Evolutionary conservation across 2,888 invertebrate genomes (phyloP).

Genomic region (Melanostoma mellinum): DNA sequence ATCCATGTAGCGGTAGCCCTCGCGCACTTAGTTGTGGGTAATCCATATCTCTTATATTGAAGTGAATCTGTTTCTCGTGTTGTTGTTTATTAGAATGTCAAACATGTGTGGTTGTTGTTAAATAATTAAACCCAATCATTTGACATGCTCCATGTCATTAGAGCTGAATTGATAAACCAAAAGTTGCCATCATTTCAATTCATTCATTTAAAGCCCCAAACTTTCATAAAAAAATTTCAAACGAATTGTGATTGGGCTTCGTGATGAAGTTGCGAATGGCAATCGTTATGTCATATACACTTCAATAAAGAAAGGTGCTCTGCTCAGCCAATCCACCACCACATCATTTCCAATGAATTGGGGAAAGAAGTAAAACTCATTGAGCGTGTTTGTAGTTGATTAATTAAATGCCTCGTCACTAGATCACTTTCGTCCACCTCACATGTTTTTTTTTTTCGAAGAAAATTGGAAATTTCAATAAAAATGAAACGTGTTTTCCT

Average conservation of each 20-base stretch:
- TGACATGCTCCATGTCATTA: conserved; percentile 15
- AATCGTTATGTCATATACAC: conserved; percentile 25
- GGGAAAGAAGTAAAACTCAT: conserved; percentile 34
- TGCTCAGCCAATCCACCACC: conserved; percentile 20
- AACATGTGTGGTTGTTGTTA: conserved; percentile 49
- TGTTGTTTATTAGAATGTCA: conserved; percentile 43
- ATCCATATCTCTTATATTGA: conserved; percentile 32
- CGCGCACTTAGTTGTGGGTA: conserved; percentile 23
- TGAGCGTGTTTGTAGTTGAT: conserved; percentile 27
- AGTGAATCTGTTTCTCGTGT: conserved; percentile 24
- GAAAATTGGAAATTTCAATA: not conserved
- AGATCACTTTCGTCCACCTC: conserved; percentile 6
- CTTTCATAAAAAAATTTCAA: not conserved
- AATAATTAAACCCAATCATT: conserved; percentile 34
- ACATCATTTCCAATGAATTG: not conserved
- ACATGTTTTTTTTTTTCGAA: conserved; percentile 7
- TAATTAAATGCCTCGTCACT: conserved; percentile 31
- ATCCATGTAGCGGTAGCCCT: conserved; percentile 18
- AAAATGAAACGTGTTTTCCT: conserved; percentile 14
- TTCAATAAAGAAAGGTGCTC: conserved; percentile 49
- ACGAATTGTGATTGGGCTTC: no score
- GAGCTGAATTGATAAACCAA: conserved; percentile 8
- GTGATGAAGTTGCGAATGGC: no score
- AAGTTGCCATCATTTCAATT: conserved; percentile 31
- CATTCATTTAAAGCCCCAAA: conserved; percentile 1